phyloP scores from a whole-genome alignment of 2,888 invertebrate species.

The Ophion costatus region DNA sequence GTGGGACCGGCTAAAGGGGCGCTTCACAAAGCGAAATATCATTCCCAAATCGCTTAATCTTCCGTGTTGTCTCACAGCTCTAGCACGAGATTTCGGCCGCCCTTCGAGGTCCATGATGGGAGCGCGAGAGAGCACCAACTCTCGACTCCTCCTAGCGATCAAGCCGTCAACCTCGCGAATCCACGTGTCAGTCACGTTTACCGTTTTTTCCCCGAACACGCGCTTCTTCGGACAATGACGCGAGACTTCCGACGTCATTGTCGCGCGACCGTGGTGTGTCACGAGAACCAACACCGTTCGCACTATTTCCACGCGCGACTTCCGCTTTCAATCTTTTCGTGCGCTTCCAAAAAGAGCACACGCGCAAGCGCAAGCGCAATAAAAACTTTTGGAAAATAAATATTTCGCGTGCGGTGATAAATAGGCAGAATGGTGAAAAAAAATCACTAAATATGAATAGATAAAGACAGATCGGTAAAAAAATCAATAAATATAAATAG shows the following conservation, averaged over 20 bases:
- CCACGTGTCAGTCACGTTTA: constrained; percentile 61
- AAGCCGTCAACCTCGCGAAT: constrained; percentile 40
- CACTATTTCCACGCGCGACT: constrained; percentile 25
- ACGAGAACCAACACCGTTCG: constrained; percentile 53
- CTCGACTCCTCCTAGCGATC: constrained; percentile 50
- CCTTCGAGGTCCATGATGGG: constrained; percentile 29
- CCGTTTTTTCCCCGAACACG: constrained; percentile 22
- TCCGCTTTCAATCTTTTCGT: constrained; percentile 49
- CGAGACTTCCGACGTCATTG: constrained; percentile 49
- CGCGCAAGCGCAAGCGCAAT: too few relatives aligned
- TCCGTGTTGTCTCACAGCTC: constrained; percentile 55
- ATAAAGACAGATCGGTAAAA: too few relatives aligned
- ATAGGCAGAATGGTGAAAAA: too few relatives aligned
- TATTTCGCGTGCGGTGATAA: too few relatives aligned
- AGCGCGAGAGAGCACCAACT: constrained; percentile 52
- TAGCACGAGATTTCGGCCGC: constrained; percentile 24
- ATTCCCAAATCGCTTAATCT: constrained; percentile 65
- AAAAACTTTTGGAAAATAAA: background rate
- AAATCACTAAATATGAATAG: too few relatives aligned
- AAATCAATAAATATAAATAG: too few relatives aligned
- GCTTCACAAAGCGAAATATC: constrained; percentile 61
- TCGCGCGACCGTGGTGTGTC: constrained; percentile 43
- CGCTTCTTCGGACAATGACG: constrained; percentile 34
- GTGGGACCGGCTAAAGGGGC: constrained; percentile 32
- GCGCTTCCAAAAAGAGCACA: background rate